Percentiles rank a stretch among this genome's conserved stretches.
Conservation (phyloP, 2,113 vertebrate species). For the Oophaga pumilio region DNA sequence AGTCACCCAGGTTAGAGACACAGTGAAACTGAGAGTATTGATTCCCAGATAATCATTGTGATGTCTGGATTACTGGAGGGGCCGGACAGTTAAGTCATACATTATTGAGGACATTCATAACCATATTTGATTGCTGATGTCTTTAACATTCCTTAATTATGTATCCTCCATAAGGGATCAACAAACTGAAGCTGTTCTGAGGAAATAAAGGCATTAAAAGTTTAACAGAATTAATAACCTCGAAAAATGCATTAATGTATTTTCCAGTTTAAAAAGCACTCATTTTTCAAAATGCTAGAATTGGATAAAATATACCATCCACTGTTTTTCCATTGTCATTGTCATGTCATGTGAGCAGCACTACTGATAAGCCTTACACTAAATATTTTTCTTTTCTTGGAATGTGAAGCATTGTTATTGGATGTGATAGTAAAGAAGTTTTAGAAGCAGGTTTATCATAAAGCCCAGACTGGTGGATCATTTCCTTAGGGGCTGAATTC, state of each 20-base stretch:
- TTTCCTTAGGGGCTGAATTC: conserved; percentile 75
- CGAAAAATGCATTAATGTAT: neutral
- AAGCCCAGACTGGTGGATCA: conserved; percentile 70
- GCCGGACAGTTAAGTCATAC: neutral
- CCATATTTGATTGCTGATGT: neutral
- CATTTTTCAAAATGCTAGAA: too few relatives aligned
- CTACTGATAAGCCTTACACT: conserved; percentile 59
- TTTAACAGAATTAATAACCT: neutral
- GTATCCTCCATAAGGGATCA: neutral
- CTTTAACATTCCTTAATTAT: neutral
- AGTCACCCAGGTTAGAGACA: neutral
- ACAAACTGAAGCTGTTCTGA: neutral
- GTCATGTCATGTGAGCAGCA: neutral
- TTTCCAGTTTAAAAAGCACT: neutral
- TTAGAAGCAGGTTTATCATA: conserved; percentile 73
- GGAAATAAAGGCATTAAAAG: neutral
- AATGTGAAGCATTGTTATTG: conserved; percentile 75
- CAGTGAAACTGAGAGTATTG: neutral
- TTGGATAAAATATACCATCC: too few relatives aligned
- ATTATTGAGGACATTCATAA: neutral
- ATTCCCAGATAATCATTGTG: neutral
- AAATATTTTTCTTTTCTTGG: conserved; percentile 72
- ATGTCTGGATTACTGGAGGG: neutral
- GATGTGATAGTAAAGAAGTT: conserved; percentile 65
- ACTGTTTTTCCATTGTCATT: too few relatives aligned